Evolutionary conservation across 2,888 invertebrate genomes (phyloP).

Genomic region (Eupelmus urozonus): DNA sequence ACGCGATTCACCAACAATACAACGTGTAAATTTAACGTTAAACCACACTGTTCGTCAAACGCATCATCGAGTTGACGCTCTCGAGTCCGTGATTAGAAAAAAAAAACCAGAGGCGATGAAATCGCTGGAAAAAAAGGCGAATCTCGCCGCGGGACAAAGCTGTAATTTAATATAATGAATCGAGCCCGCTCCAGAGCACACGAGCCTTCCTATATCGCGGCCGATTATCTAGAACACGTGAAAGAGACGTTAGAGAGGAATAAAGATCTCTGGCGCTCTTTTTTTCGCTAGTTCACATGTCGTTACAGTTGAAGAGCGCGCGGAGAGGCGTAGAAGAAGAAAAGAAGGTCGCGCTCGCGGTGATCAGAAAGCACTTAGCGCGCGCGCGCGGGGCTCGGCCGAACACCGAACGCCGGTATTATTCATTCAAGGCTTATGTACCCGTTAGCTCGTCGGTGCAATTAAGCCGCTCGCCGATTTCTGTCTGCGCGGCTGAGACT

Average conservation of each 20-base stretch:
- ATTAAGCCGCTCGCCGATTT: slow-evolving; percentile 36
- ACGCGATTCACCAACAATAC: neutral
- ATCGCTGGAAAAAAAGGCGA: neutral
- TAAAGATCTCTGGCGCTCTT: slow-evolving; percentile 24
- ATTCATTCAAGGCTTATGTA: slow-evolving; percentile 41
- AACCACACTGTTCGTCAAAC: neutral
- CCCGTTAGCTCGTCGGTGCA: slow-evolving; percentile 37
- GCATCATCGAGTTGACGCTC: slow-evolving; percentile 9
- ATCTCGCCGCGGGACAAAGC: slow-evolving; percentile 9
- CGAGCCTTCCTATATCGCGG: no score
- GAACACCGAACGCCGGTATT: slow-evolving; percentile 28
- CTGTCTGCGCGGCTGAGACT: neutral
- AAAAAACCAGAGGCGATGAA: neutral
- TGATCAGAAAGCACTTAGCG: slow-evolving; percentile 52
- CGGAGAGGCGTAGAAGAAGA: neutral
- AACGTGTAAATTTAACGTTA: neutral
- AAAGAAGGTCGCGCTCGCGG: slow-evolving; percentile 48
- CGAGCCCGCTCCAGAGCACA: neutral
- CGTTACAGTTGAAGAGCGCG: slow-evolving; percentile 32
- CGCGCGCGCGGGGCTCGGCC: neutral
- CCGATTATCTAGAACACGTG: slow-evolving; percentile 49
- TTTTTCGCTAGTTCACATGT: slow-evolving; percentile 41
- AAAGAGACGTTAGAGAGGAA: slow-evolving; percentile 20
- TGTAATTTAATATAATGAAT: slow-evolving; percentile 35
- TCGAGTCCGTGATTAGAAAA: no score